Conservation (phyloP, 37 sponge, comb jelly and placozoan species). For the Bolinopsis microptera region DNA sequence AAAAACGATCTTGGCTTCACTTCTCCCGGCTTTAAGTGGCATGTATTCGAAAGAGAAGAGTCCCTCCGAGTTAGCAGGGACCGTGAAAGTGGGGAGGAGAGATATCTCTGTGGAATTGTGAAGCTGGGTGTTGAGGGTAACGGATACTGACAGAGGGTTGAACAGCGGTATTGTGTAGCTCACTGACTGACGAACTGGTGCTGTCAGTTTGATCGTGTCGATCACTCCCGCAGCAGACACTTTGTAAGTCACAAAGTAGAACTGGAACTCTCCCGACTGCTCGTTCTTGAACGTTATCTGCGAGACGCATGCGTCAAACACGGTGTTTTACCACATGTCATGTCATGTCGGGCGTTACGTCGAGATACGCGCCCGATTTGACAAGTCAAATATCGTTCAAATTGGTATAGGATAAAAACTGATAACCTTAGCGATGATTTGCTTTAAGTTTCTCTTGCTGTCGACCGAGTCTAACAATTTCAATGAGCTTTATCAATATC, state of each 20-base stretch:
- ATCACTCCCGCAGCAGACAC: constrained; percentile 86
- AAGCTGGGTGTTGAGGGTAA: constrained; percentile 80
- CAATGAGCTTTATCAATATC: too few relatives aligned
- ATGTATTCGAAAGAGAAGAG: constrained; percentile 92
- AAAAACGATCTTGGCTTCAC: constrained; percentile 76
- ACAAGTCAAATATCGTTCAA: too few relatives aligned
- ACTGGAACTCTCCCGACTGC: constrained; percentile 88
- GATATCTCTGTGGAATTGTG: constrained; percentile 80
- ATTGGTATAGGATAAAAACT: too few relatives aligned
- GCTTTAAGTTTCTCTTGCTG: too few relatives aligned
- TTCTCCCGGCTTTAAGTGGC: constrained; percentile 88
- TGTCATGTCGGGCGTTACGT: too few relatives aligned
- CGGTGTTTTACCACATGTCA: too few relatives aligned
- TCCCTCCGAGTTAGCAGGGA: constrained; percentile 90
- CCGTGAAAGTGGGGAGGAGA: constrained; percentile 83
- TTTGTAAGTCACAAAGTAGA: constrained; percentile 87
- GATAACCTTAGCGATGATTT: too few relatives aligned
- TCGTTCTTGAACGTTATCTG: constrained; percentile 93
- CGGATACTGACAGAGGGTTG: constrained; percentile 86
- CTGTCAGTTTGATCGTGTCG: constrained; percentile 81
- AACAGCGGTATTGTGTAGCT: constrained; percentile 76
- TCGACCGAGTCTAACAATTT: too few relatives aligned
- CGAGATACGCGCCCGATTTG: too few relatives aligned
- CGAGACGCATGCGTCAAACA: too few relatives aligned
- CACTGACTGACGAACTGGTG: constrained; percentile 83